These are phyloP conservation scores for Cirrhinus molitorella DNA, from an alignment of 2,797 vertebrate genomes.

Conservation along the genomic window DNA sequence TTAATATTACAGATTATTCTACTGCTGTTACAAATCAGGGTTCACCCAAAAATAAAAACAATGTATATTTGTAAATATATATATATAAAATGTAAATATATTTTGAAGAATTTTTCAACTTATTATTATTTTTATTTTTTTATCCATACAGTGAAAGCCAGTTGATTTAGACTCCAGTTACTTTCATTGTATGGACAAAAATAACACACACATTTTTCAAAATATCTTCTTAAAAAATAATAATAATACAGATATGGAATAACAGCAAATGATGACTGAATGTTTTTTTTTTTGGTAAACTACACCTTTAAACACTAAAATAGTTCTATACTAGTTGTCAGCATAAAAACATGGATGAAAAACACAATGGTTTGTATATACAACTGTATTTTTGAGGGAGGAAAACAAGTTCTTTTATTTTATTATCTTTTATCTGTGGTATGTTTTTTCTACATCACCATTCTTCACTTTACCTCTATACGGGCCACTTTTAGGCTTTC, in stretches of 20 bases:
- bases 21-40: background rate
- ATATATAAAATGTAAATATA: too few relatives aligned
- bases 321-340: background rate
- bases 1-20: background rate
- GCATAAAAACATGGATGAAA: background rate
- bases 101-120: background rate
- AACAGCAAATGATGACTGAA: background rate
- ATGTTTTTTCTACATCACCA: slow-evolving; percentile 13
- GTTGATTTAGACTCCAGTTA: background rate
- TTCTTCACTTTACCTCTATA: slow-evolving; percentile 13
- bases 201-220: background rate
- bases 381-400: background rate
- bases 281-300: background rate
- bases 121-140: background rate
- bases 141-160: background rate
- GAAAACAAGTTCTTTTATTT: background rate
- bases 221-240: background rate
- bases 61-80: too few relatives aligned
- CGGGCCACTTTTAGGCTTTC: background rate
- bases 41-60: background rate
- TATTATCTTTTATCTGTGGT: background rate
- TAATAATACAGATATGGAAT: background rate
- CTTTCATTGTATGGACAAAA: background rate
- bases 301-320: background rate
- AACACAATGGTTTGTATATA: background rate